phyloP scores from a whole-genome alignment of 1,140 invertebrate species.

The Daktulosphaira vitifoliae region DNA sequence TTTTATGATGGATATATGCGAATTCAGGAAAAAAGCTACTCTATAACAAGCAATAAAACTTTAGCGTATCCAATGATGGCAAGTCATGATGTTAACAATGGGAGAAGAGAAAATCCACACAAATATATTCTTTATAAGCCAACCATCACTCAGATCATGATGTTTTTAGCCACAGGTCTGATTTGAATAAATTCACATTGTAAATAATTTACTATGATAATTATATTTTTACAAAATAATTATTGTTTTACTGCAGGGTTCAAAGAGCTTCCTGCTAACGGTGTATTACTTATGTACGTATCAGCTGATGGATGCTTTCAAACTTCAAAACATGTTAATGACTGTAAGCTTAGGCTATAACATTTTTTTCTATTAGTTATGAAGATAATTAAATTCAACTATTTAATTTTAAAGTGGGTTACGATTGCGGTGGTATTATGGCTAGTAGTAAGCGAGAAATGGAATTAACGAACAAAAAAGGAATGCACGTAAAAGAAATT shows the following conservation, averaged over 20 bases:
- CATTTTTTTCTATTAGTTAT: too few species aligned
- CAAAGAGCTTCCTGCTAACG: constrained; percentile 85
- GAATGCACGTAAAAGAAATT: constrained; percentile 62
- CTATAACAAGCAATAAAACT: constrained; percentile 41
- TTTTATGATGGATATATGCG: too few species aligned
- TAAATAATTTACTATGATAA: background rate
- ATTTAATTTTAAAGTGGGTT: constrained; percentile 66
- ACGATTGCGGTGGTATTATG: constrained; percentile 83
- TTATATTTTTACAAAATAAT: background rate
- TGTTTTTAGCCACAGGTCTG: constrained; percentile 78
- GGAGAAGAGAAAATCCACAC: constrained; percentile 83
- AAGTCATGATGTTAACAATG: constrained; percentile 28
- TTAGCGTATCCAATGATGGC: constrained; percentile 42
- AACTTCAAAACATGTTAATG: constrained; percentile 78
- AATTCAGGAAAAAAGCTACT: constrained; percentile 43
- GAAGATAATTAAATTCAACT: too few species aligned
- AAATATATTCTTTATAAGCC: constrained; percentile 95
- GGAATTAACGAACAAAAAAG: constrained; percentile 54
- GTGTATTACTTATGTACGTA: constrained; percentile 83
- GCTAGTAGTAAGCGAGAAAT: constrained; percentile 74
- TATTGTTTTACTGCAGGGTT: constrained; percentile 47
- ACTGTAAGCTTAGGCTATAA: constrained; percentile 56
- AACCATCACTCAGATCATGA: constrained; percentile 84
- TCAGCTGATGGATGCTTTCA: constrained; percentile 88
- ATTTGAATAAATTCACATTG: constrained; percentile 5